phyloP scores from a whole-genome alignment of 2,113 vertebrate species.

The Mobula birostris region DNA sequence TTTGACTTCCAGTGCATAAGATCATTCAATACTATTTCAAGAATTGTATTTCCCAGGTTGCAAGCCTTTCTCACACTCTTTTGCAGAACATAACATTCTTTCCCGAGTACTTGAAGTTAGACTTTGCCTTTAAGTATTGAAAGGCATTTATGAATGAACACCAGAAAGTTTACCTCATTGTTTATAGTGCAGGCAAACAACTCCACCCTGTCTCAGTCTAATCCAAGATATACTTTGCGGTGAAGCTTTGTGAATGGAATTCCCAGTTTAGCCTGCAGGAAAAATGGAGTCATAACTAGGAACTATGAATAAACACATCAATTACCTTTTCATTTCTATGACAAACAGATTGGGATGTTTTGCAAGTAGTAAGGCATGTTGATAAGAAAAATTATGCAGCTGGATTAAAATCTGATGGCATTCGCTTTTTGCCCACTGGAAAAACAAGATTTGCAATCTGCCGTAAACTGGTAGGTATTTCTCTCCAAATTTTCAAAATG shows the following conservation, averaged over 20 bases:
- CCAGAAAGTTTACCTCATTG: slow-evolving; percentile 31
- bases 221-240: slow-evolving; percentile 27
- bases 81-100: neutral
- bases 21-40: neutral
- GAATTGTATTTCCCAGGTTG: neutral
- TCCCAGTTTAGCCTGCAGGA: neutral
- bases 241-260: slow-evolving; percentile 32
- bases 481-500: neutral
- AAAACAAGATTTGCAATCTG: neutral
- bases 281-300: neutral
- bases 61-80: neutral
- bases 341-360: slow-evolving; percentile 10
- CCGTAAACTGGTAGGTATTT: neutral
- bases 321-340: slow-evolving; percentile 19
- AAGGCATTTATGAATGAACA: slow-evolving; percentile 32
- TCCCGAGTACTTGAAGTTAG: neutral
- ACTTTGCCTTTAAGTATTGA: neutral
- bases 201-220: slow-evolving; percentile 36
- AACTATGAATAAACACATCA: slow-evolving; percentile 34
- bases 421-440: neutral
- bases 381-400: slow-evolving; percentile 25
- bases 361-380: slow-evolving; percentile 9
- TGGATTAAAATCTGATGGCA: neutral
- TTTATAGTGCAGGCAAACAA: neutral
- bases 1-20: neutral